Evolutionary conservation across 2,113 vertebrate species (phyloP).

Genomic region (Malurus alboscapulatus): DNA sequence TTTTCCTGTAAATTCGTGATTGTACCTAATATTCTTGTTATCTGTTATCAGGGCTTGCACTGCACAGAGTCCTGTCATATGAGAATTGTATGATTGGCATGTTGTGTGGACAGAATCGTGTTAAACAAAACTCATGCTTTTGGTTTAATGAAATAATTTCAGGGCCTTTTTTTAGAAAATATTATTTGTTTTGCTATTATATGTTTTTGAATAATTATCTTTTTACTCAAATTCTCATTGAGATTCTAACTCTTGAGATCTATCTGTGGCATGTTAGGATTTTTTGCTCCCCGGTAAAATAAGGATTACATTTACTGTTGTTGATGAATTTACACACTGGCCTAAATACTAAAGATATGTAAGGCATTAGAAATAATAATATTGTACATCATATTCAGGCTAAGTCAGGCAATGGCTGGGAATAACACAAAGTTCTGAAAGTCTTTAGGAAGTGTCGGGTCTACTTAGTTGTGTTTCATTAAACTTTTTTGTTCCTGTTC

Average conservation of each 20-base stretch:
- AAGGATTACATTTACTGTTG: not conserved
- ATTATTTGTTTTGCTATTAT: not conserved
- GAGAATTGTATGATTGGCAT: not conserved
- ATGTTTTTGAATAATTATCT: not conserved
- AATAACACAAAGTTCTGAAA: not conserved
- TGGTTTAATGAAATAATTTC: not conserved
- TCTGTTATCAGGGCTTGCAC: not conserved
- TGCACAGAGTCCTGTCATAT: not conserved
- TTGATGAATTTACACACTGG: not conserved
- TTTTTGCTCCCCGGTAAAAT: not conserved
- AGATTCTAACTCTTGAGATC: not conserved
- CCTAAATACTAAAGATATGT: not conserved
- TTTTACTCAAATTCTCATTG: not conserved
- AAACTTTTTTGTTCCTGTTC: not conserved
- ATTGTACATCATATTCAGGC: not conserved
- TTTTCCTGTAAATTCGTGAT: not conserved
- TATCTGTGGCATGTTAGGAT: not conserved
- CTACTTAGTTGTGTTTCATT: not conserved
- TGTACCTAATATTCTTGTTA: not conserved
- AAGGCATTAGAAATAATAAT: not conserved
- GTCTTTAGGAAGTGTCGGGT: not conserved
- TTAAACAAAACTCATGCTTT: not conserved
- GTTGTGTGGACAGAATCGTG: not conserved
- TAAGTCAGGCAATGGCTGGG: not conserved
- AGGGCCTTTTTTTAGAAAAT: not conserved